Evolutionary conservation across 2,113 vertebrate species (phyloP).

Genomic region (Emydocephalus ijimae): DNA sequence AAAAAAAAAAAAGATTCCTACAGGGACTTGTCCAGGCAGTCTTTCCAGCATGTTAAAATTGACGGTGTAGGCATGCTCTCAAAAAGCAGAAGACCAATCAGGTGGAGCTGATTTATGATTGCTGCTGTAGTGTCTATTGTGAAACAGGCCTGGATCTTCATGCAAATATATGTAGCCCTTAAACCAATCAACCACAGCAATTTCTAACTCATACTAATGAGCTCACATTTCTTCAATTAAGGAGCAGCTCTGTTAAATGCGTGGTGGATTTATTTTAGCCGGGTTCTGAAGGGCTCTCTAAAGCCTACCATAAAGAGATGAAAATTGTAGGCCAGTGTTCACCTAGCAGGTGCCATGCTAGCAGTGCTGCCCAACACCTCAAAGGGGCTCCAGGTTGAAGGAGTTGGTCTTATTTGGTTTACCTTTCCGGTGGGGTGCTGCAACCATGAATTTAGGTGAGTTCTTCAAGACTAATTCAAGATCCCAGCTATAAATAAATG

Average conservation of each 20-base stretch:
- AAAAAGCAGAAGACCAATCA: neutral
- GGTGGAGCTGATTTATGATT: neutral
- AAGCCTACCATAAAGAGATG: constrained; percentile 2
- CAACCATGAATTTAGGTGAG: constrained; percentile 38
- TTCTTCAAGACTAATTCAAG: constrained; percentile 40
- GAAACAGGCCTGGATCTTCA: neutral
- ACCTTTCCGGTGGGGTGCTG: constrained; percentile 25
- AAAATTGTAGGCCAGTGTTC: neutral
- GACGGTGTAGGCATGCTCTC: neutral
- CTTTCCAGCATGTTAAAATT: neutral
- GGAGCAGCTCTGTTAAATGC: neutral
- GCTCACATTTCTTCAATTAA: neutral
- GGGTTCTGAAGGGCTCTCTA: constrained; percentile 49
- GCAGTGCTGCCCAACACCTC: neutral
- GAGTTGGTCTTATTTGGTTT: neutral
- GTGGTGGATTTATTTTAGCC: accelerated
- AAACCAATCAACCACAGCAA: neutral
- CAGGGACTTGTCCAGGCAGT: neutral
- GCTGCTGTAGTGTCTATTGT: neutral
- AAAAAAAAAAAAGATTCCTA: neutral
- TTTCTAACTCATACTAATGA: neutral
- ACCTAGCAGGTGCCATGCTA: neutral
- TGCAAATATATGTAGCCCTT: neutral
- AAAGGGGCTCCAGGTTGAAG: neutral
- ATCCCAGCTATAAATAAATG: constrained; percentile 54